Evolutionary conservation across 2,888 invertebrate genomes (phyloP), one percentile per base, ranked within the genome.

Genomic region (Erpobdella octoculata): DNA sequence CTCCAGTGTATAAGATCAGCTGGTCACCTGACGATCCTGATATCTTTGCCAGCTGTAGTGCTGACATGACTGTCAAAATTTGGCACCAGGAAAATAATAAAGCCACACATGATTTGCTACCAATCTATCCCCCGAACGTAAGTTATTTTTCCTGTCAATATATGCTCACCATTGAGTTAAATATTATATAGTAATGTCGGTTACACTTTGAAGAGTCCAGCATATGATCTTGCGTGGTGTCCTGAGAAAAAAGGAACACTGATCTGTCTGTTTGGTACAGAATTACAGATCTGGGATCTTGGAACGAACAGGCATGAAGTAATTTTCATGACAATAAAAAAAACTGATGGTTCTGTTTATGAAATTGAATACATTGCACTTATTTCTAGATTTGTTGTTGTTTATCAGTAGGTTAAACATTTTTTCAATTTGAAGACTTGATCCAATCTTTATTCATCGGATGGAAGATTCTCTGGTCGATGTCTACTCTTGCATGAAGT

Each of bases 61-160:
- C 69, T 21, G 69, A 69, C 33, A 69, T 58, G 58, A 69, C 46
- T 36, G 35, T 69, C 31, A 69, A 69, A 21, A 53, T 69, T 9
- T 69, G 69, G 69, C 25, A 69, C 28, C 53, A 46, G n/a, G 33
- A 69, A 21, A 18, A 33, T n/a, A 21, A 33, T 25, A 48, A 58
- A 18, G 46, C 69, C 36, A 8, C 58, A 36, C 69, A 48, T 33
- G 69, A 69, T n/a, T 58, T 69, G 8, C 69, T 69, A 12, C 58
- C 69, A 25, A 69, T 69, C 36, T 36, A 69, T 31, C 69, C 69
- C 28, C 69, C 69, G 25, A 69, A 69, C 35, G 69, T 69, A 35
- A 31, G n/a, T n/a, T n/a, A n/a, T n/a, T n/a, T n/a, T n/a, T n/a
- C n/a, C n/a, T n/a, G n/a, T n/a, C n/a, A n/a, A 58, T 58, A 25